Percentiles rank a stretch among this genome's conserved stretches.
phyloP scores from a whole-genome alignment of 2,888 invertebrate genomes.

The Rutpela maculata region DNA sequence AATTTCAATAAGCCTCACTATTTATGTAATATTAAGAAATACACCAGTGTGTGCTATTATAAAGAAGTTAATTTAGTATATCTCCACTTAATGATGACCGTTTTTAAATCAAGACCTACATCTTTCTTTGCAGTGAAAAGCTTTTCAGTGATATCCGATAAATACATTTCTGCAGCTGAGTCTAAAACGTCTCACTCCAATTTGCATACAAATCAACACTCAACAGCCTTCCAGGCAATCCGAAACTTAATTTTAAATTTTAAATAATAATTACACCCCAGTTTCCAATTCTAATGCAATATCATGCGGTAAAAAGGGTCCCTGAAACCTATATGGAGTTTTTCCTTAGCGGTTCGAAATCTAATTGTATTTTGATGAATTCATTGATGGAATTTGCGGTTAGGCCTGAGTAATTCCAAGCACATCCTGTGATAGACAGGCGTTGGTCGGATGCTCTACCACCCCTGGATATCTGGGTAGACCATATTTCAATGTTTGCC shows the following conservation, averaged over 20 bases:
- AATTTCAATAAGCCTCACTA: no score
- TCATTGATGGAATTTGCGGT: constrained; percentile 30
- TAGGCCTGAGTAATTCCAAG: neutral
- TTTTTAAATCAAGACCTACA: no score
- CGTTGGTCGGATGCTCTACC: constrained; percentile 3
- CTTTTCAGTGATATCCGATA: no score
- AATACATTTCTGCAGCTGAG: no score
- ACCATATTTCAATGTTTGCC: constrained; percentile 23
- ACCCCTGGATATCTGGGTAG: constrained; percentile 25
- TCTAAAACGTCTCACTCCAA: neutral
- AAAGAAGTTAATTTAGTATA: no score
- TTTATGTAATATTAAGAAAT: no score
- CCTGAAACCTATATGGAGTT: neutral
- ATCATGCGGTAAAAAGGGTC: neutral
- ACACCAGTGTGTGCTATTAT: no score
- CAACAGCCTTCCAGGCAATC: neutral
- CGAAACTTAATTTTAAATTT: neutral
- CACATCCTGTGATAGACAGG: constrained; percentile 12
- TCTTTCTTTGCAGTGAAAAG: no score
- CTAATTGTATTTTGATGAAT: constrained; percentile 39
- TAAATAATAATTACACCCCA: constrained; percentile 1
- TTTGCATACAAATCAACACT: neutral
- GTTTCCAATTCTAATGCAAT: constrained; percentile 23
- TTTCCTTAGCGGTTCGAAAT: constrained; percentile 19
- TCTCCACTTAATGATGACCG: no score